These are phyloP conservation scores for Chironomus tentans DNA, from an alignment of 2,888 invertebrate species.

Conservation along the genomic window DNA sequence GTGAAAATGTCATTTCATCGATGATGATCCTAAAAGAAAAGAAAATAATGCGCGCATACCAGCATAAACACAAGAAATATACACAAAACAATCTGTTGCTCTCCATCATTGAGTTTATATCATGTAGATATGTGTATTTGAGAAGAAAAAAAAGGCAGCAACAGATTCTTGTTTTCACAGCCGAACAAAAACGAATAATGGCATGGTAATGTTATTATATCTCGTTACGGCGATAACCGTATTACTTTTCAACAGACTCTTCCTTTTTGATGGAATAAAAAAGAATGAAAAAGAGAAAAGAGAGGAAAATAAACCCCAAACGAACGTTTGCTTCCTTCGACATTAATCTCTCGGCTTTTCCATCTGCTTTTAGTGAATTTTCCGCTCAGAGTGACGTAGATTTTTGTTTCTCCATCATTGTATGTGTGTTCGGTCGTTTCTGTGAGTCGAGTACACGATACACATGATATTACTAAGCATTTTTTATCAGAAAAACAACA, in stretches of 20 bases:
- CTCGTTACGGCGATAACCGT: slow-evolving; percentile 2
- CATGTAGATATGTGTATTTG: not conserved
- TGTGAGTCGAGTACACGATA: not conserved
- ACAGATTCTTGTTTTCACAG: slow-evolving; percentile 8
- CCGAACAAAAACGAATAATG: slow-evolving; percentile 25
- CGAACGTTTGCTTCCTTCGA: not conserved
- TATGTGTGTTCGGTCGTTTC: not conserved
- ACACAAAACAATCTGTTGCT: slow-evolving; percentile 20
- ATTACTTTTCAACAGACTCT: not conserved
- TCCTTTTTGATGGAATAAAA: slow-evolving; percentile 3
- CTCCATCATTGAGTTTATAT: not conserved
- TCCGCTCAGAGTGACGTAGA: not conserved
- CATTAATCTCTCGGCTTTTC: slow-evolving; percentile 6
- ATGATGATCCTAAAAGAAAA: slow-evolving; percentile 1
- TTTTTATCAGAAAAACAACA: slow-evolving; percentile 24
- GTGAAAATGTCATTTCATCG: slow-evolving; percentile 2
- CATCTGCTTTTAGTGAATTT: not conserved
- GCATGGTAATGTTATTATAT: slow-evolving; percentile 15
- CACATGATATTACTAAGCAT: not conserved
- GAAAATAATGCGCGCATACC: not conserved
- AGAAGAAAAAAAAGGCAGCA: not conserved
- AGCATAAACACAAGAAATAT: not conserved
- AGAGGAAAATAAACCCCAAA: not conserved
- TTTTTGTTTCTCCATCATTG: not conserved
- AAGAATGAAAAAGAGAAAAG: not conserved